Evolutionary conservation across 2,797 vertebrate species (phyloP).

Genomic region (Podarcis siculus): DNA sequence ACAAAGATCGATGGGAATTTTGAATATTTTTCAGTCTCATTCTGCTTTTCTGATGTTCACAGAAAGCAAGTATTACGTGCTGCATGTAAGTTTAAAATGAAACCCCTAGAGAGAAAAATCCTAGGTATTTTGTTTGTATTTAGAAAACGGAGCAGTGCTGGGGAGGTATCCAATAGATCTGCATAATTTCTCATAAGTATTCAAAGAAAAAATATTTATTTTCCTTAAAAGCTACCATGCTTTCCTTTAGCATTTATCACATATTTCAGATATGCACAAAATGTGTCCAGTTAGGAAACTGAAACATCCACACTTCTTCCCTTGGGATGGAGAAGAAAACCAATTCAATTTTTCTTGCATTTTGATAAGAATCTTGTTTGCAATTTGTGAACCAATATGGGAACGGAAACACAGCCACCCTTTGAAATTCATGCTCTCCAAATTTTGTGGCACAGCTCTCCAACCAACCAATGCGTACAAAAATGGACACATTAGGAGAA

Average conservation of each 20-base stretch:
- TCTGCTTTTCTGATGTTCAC: background rate
- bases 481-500: no score
- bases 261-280: background rate
- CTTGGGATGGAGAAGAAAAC: no score
- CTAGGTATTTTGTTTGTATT: slow-evolving; percentile 32
- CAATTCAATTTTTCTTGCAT: no score
- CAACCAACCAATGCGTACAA: no score
- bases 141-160: background rate
- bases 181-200: background rate
- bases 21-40: background rate
- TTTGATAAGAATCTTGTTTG: no score
- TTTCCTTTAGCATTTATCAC: background rate
- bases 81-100: background rate
- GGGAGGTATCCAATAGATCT: background rate
- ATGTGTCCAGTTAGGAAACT: no score
- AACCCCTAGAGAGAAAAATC: background rate
- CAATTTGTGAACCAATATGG: no score
- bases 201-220: background rate
- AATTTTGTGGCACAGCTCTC: no score
- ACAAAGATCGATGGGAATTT: background rate
- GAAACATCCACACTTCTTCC: no score
- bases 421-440: no score
- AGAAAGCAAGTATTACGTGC: background rate
- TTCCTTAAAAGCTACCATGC: background rate
- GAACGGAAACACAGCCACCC: no score